Evolutionary conservation across 2,888 invertebrate genomes (phyloP).

Genomic region (Hermaeophaga mercurialis): DNA sequence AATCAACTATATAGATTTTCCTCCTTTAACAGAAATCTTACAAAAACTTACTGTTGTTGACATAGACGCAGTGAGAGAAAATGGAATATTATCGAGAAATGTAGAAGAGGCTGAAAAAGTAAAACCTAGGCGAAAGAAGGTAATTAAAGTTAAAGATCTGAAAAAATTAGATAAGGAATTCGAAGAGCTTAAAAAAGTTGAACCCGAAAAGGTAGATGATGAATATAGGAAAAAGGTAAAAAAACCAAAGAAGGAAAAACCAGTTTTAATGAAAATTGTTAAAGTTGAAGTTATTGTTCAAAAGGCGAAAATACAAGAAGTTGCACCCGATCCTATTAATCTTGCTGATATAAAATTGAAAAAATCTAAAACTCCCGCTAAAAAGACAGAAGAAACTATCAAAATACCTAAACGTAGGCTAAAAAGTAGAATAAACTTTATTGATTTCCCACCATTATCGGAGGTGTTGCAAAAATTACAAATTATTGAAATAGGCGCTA

Average conservation of each 20-base stretch:
- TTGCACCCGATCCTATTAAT: conserved; percentile 60
- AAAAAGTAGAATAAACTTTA: conserved; percentile 69
- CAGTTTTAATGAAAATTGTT: conserved; percentile 46
- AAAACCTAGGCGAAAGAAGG: conserved; percentile 48
- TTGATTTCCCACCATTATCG: conserved; percentile 55
- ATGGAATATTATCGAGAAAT: conserved; percentile 59
- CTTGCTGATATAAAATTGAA: conserved; percentile 70
- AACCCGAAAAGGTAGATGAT: conserved; percentile 38
- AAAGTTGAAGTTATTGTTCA: conserved; percentile 56
- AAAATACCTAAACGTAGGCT: conserved; percentile 69
- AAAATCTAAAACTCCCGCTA: conserved; percentile 46
- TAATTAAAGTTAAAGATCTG: conserved; percentile 47
- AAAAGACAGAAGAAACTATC: conserved; percentile 48
- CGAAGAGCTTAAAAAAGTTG: conserved; percentile 47
- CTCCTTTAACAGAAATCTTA: conserved; percentile 49
- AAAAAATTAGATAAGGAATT: conserved; percentile 49
- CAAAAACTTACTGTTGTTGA: conserved; percentile 49
- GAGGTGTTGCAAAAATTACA: conserved; percentile 48
- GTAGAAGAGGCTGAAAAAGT: conserved; percentile 57
- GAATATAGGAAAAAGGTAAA: conserved; percentile 50
- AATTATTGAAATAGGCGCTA: conserved; percentile 50
- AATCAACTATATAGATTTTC: conserved; percentile 62
- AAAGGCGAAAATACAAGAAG: conserved; percentile 64
- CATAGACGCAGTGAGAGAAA: conserved; percentile 51
- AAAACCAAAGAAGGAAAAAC: conserved; percentile 45